Evolutionary conservation across 1,140 invertebrate genomes (phyloP), one percentile per base, ranked within the genome.

Genomic region (Teleogryllus occipitalis): DNA sequence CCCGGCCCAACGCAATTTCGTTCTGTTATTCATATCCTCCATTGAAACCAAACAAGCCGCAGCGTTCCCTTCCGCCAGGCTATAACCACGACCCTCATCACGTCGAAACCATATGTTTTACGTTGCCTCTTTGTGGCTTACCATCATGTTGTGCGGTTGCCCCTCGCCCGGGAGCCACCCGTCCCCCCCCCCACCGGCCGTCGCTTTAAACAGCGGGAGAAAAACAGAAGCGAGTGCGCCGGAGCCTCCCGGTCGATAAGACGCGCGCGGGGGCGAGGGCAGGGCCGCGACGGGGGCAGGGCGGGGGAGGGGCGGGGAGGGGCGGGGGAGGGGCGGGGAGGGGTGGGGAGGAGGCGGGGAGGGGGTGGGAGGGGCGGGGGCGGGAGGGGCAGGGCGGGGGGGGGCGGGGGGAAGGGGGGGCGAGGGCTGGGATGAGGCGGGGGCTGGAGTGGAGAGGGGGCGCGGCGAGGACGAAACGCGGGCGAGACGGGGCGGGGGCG

Each of bases 21-120:
- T 65, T 65, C 54, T 65, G 54, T 65, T 65, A 65, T 65, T 65
- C 54, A 65, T 65, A 65, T 65, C 54, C 54, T 65, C 54, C 54
- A 65, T 65, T 65, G 54, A 65, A 65, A 65, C 54, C 54, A 65
- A 65, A 65, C 54, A 65, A 65, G 54, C 54, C 54, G 54, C 54
- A 65, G 18, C 54, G 54, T 10, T 65, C 54, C 18, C 54, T 65
- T 65, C 54, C 54, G 0, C 54, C 54, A 65, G 10, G 54, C 18
- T 65, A 65, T 65, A 65, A 65, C 54, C 54, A 18, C 54, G 10
- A 10, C 54, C 54, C 54, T 65, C 54, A 65, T 65, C 54, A 65
- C 54, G 54, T 65, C 54, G 54, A 18, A 65, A 65, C 54, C 54
- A 65, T 65, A 65, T 65, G 54, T 65, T 65, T 65, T 65, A 65